Conservation (phyloP, 2,113 vertebrate genomes). For the Globicephala melas region DNA sequence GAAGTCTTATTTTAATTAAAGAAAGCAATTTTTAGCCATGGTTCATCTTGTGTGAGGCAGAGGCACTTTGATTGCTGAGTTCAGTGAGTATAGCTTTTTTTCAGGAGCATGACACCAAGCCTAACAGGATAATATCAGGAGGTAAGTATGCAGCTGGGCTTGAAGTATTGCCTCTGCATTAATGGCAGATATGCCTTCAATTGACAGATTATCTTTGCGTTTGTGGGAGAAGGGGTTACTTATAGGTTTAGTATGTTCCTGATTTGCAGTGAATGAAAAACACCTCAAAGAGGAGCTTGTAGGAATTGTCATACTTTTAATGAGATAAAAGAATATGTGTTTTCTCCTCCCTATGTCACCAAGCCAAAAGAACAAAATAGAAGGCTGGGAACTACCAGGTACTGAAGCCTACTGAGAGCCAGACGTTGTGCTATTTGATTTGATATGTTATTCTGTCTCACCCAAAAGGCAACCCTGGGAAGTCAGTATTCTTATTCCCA, state of each 20-base stretch:
- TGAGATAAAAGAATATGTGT: neutral
- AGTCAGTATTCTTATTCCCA: neutral
- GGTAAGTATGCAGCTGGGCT: neutral
- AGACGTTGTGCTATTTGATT: neutral
- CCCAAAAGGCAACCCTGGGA: neutral
- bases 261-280: slow-evolving; percentile 12
- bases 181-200: neutral
- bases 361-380: neutral
- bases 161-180: neutral
- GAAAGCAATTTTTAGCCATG: slow-evolving; percentile 30
- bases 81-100: neutral
- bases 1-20: slow-evolving; percentile 57
- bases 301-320: neutral
- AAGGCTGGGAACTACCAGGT: neutral
- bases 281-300: neutral
- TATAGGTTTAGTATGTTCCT: neutral
- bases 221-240: neutral
- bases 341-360: neutral
- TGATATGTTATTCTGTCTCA: neutral
- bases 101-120: neutral
- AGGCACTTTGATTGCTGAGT: slow-evolving; percentile 18
- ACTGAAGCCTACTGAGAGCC: neutral
- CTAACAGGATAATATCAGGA: neutral
- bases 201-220: neutral
- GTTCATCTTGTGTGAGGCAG: neutral